Evolutionary conservation across 2,113 vertebrate species (phyloP).

Genomic region (Chlamydotis undulata): DNA sequence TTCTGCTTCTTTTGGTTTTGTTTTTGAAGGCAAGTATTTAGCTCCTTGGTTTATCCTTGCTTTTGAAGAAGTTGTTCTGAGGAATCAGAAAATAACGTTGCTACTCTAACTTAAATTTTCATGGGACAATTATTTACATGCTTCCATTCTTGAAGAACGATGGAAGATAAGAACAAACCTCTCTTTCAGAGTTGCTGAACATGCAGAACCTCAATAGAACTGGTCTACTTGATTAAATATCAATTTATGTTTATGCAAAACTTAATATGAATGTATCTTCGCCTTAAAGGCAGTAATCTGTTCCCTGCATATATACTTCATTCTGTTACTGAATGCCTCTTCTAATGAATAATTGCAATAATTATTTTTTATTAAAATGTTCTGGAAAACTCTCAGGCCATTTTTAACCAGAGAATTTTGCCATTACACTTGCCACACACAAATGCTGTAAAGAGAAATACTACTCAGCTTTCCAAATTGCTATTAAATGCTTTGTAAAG

Average conservation of each 20-base stretch:
- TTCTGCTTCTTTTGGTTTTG: background rate
- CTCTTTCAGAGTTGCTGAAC: constrained; percentile 29
- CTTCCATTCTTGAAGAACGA: constrained; percentile 19
- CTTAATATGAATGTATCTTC: constrained; percentile 1
- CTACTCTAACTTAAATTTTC: constrained; percentile 18
- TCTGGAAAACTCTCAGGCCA: constrained; percentile 6
- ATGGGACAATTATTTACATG: background rate
- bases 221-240: constrained; percentile 12
- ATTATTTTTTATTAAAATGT: constrained; percentile 33
- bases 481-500: background rate
- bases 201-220: background rate
- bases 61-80: constrained; percentile 6
- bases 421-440: background rate
- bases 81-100: background rate
- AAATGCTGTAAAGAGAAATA: background rate
- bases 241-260: constrained; percentile 49
- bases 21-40: constrained; percentile 21
- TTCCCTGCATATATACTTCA: constrained; percentile 4
- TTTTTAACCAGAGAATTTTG: background rate
- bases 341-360: constrained; percentile 28
- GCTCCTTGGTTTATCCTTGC: background rate
- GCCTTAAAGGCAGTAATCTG: constrained; percentile 53
- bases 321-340: background rate
- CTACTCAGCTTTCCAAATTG: background rate
- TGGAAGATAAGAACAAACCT: background rate